Conservation (phyloP, 1,140 invertebrate species). For the Anthonomus grandis region DNA sequence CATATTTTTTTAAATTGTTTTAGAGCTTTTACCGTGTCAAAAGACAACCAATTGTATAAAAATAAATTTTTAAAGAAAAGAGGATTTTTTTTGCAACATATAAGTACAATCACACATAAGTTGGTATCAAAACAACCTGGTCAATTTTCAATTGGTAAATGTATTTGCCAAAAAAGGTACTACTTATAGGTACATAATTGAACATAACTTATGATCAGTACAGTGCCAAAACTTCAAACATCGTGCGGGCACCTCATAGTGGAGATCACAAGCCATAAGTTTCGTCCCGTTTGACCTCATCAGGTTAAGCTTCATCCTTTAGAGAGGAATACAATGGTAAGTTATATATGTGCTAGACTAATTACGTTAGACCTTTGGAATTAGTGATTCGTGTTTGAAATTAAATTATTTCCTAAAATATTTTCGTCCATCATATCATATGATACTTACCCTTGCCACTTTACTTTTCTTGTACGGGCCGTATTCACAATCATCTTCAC, state of each 20-base stretch:
- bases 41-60: too few relatives aligned
- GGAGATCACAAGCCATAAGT: background rate
- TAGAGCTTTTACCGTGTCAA: too few relatives aligned
- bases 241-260: slow-evolving; percentile 9
- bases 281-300: slow-evolving; percentile 9
- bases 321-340: too few relatives aligned
- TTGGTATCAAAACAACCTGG: slow-evolving; percentile 22
- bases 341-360: too few relatives aligned
- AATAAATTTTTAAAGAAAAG: too few relatives aligned
- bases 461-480: slow-evolving; percentile 53
- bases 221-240: slow-evolving; percentile 20
- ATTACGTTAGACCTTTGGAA: slow-evolving; percentile 1
- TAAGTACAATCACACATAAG: slow-evolving; percentile 18
- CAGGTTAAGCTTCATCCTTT: slow-evolving; percentile 9
- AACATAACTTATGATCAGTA: slow-evolving; percentile 17
- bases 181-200: slow-evolving; percentile 14
- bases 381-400: background rate
- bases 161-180: slow-evolving; percentile 7
- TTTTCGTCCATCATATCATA: background rate
- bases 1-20: too few relatives aligned
- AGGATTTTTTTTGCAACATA: too few relatives aligned
- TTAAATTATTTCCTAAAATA: slow-evolving; percentile 21
- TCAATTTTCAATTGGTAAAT: slow-evolving; percentile 9
- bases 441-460: slow-evolving; percentile 51
- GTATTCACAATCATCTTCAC: slow-evolving; percentile 56